Evolutionary conservation across 2,113 vertebrate species (phyloP).

Genomic region (Dromaius novaehollandiae): DNA sequence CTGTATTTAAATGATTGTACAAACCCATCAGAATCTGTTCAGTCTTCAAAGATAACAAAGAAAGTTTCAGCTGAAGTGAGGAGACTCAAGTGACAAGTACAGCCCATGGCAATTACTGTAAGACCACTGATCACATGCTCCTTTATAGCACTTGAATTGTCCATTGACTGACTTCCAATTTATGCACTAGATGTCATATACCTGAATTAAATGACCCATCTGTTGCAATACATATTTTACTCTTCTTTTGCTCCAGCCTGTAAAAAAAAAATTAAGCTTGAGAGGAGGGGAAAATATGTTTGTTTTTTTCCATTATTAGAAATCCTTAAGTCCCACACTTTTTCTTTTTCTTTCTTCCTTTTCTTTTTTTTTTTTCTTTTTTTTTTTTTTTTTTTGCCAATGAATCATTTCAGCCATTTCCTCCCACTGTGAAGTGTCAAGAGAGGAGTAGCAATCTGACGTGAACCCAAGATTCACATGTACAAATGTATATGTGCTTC

Average conservation of each 20-base stretch:
- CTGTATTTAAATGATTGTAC: background rate
- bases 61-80: background rate
- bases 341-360: background rate
- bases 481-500: constrained; percentile 5
- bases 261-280: background rate
- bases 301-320: constrained; percentile 2
- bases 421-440: background rate
- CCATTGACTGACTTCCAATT: background rate
- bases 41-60: background rate
- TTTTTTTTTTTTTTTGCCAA: background rate
- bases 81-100: background rate
- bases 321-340: no score
- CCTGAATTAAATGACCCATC: background rate
- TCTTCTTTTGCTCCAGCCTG: background rate
- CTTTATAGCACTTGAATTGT: background rate
- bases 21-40: background rate
- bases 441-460: background rate
- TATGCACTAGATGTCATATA: background rate
- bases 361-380: background rate
- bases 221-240: background rate
- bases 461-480: background rate
- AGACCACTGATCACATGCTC: background rate
- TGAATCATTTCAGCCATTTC: constrained; percentile 15
- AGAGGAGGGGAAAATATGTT: background rate
- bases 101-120: background rate